Conservation (phyloP, 2,888 invertebrate genomes). For the Noctua pronuba region DNA sequence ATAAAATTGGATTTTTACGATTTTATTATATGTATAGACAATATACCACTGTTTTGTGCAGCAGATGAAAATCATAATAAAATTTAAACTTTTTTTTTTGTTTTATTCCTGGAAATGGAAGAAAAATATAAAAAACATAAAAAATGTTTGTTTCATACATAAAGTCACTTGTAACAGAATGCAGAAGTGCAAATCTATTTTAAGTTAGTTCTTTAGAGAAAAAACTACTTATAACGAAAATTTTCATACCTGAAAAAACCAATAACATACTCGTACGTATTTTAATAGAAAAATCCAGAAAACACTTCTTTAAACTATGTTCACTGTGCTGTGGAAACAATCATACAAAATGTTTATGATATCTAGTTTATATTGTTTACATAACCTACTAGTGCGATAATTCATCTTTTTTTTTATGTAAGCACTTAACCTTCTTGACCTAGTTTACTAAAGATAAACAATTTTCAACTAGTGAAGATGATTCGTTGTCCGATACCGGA, state of each 20-base stretch:
- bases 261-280: neutral
- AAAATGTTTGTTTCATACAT: too few species aligned
- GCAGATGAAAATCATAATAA: too few species aligned
- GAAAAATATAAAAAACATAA: too few species aligned
- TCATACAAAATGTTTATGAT: neutral
- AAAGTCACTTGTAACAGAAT: too few species aligned
- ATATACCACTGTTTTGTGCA: too few species aligned
- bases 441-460: conserved; percentile 12
- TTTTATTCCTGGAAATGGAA: too few species aligned
- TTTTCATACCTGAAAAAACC: neutral
- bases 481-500: neutral
- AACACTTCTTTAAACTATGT: neutral
- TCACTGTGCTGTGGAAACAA: neutral
- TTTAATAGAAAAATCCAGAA: neutral
- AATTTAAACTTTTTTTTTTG: too few species aligned
- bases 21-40: too few species aligned
- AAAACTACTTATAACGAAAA: too few species aligned
- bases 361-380: conserved; percentile 9
- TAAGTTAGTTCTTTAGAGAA: too few species aligned
- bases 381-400: conserved; percentile 1
- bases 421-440: neutral
- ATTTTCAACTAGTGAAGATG: neutral
- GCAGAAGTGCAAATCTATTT: too few species aligned
- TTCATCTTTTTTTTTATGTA: neutral
- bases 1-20: too few species aligned